Base-by-base conservation (phyloP, 2,113 vertebrate species). In the Anguilla japonica region DNA sequence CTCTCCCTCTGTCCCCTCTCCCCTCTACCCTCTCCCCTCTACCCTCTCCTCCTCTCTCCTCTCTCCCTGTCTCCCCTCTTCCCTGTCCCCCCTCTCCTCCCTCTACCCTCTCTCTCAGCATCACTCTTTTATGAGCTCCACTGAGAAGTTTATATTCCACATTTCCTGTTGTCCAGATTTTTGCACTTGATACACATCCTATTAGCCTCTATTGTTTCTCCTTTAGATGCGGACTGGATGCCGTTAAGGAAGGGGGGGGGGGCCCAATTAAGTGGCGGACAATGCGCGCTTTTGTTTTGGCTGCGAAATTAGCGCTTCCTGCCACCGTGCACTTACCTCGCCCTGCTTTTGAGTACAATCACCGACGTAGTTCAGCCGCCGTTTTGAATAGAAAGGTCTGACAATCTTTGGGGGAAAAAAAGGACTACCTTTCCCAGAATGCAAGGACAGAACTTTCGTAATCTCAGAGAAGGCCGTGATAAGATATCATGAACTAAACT, bases 71-170 rank as follows among this genome's bases (percentile, higher is more conserved):
- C 43, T n/a, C n/a, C n/a, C n/a, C n/a, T n/a, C 43, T 46, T 0
- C 5, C 9, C 9, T 5, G 1, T 1, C 43, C 43, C 43, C 1
- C 0, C 43, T 46, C n/a, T n/a, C 56, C 20, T 34, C 71, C 15
- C 79, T n/a, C 4, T 0, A 2, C 67, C n/a, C 67, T 75, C 29
- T 46, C 53, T 78, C 81, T 79, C 79, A 18, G 57, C 41, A 89
- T 92, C 91, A 91, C 89, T 90, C 87, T 91, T 94, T 93, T 90
- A 91, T 93, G 87, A 91, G 87, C 85, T 79, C 0, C 4, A 71
- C 34, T 20, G 75, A 87, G 85, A 86, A 86, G 91, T 89, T 83
- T 89, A 88, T 84, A 79, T 15, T 29, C 29, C 39, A 26, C 41
- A 75, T 18, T 75, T 94, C 91, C 92, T 91, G 90, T 91, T 93